Conservation (phyloP, 1,140 invertebrate genomes). For the Brachionus calyciflorus region DNA sequence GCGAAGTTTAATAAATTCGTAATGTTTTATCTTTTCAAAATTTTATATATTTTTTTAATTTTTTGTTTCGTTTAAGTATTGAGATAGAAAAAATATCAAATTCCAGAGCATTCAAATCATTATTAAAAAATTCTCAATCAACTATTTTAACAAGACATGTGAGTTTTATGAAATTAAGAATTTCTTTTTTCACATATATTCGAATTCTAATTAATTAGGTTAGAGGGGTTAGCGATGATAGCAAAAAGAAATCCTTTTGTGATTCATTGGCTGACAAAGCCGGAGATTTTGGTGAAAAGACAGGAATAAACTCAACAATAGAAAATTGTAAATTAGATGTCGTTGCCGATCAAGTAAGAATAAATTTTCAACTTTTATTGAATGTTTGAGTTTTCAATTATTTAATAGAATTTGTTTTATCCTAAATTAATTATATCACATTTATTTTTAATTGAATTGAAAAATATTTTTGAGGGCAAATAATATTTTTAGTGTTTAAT, state of each 20-base stretch:
- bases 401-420: no score
- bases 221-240: background rate
- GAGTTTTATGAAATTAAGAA: no score
- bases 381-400: no score
- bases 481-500: no score
- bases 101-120: no score
- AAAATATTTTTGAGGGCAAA: no score
- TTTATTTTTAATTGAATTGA: no score
- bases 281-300: background rate
- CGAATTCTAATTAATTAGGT: background rate
- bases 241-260: background rate
- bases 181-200: background rate
- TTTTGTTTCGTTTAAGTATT: background rate
- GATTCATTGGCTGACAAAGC: background rate
- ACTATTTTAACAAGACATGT: no score
- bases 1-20: background rate
- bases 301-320: background rate
- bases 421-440: no score
- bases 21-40: background rate
- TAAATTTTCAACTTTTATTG: no score
- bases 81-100: background rate
- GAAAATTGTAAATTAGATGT: background rate
- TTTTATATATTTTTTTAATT: background rate
- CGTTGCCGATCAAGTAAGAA: background rate
- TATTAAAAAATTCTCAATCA: no score